Evolutionary conservation across 37 sponge, comb jelly and placozoan species (phyloP).

Genomic region (Ephydatia muelleri): DNA sequence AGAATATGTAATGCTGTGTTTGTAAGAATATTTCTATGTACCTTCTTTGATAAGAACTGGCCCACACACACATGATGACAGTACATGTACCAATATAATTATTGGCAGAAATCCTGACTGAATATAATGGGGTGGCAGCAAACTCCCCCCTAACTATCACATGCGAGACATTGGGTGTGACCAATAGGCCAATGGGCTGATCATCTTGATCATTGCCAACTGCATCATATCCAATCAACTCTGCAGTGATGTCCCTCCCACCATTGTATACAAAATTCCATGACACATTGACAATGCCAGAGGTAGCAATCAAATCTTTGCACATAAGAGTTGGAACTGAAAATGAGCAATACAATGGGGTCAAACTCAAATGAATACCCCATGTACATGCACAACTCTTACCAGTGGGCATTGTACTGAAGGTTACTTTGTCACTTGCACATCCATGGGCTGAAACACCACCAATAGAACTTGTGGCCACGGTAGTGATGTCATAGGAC

Average conservation of each 20-base stretch:
- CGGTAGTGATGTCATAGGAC: not conserved
- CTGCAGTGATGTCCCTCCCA: not conserved
- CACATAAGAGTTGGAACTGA: not conserved
- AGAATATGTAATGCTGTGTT: not conserved
- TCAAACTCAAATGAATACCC: not conserved
- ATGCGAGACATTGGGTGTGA: not conserved
- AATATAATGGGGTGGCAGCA: not conserved
- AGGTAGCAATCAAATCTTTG: not conserved
- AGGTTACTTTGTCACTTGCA: not conserved
- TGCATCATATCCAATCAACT: not conserved
- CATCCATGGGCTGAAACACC: not conserved
- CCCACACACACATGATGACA: not conserved
- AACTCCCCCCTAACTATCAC: not conserved
- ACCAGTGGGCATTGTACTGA: not conserved
- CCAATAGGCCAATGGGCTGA: not conserved
- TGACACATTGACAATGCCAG: not conserved
- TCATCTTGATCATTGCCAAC: not conserved
- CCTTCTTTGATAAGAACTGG: not conserved
- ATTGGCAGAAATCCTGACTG: not conserved
- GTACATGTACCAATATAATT: not conserved
- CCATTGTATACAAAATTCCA: not conserved
- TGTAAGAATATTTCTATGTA: not conserved
- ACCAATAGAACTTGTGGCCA: not conserved
- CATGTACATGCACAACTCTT: not conserved
- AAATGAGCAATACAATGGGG: not conserved